These are phyloP conservation scores for Hepsetus odoe DNA, from an alignment of 2,113 vertebrate genomes.

Conservation along the genomic window DNA sequence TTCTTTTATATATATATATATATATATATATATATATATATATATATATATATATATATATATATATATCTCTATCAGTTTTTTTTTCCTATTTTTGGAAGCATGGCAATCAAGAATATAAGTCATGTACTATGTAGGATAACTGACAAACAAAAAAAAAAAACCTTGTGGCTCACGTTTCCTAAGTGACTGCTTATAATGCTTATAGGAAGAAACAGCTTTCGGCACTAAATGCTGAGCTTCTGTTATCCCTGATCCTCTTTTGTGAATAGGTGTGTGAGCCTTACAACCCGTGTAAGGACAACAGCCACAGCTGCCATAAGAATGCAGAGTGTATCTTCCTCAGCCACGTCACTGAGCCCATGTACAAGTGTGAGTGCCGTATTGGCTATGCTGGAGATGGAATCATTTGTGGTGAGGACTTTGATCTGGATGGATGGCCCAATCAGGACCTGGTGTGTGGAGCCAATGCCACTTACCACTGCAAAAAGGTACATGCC, in stretches of 20 bases:
- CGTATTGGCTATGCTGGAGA: slow-evolving; percentile 91
- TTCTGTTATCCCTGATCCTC: background rate
- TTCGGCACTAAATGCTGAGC: background rate
- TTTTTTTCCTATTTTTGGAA: too few relatives aligned
- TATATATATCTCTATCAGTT: too few relatives aligned
- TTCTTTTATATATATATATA: too few relatives aligned
- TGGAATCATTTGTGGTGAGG: slow-evolving; percentile 91
- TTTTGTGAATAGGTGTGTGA: slow-evolving; percentile 83
- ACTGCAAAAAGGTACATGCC: slow-evolving; percentile 84
- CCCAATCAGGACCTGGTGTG: slow-evolving; percentile 88
- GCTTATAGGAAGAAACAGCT: background rate
- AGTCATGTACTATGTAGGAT: too few relatives aligned
- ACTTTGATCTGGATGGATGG: slow-evolving; percentile 96
- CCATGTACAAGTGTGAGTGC: slow-evolving; percentile 92
- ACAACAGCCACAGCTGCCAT: slow-evolving; percentile 91
- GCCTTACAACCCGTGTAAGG: slow-evolving; percentile 93
- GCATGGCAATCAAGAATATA: too few relatives aligned
- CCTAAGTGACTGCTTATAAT: background rate
- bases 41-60: too few relatives aligned
- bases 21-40: too few relatives aligned
- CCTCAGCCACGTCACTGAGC: slow-evolving; percentile 88
- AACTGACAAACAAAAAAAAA: too few relatives aligned
- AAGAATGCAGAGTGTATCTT: slow-evolving; percentile 86
- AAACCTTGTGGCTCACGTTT: background rate
- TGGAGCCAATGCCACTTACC: slow-evolving; percentile 89